Base-by-base conservation (phyloP, 2,797 vertebrate species). In the Buphagus erythrorhynchus region DNA sequence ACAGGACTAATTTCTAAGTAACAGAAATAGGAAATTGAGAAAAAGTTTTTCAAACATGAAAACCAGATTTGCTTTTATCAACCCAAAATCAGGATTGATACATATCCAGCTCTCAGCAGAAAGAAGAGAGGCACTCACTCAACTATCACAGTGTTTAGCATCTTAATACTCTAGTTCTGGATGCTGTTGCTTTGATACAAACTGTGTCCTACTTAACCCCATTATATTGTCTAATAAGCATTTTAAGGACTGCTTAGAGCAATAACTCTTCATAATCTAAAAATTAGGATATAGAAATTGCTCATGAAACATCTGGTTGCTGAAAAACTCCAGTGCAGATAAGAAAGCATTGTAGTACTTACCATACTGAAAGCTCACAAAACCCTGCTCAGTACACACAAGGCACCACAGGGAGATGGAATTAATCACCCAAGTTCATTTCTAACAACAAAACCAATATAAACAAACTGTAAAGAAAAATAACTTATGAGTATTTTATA, bases 311-410 rank as follows among this genome's bases (percentile, higher is more conserved):
- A 91, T 35, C 54, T 79, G 48, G 3, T 58, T 73, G 57, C 66
- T 67, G 58, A 81, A 71, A 81, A 78, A 22, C 38, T 69, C 14
- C 38, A 69, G 45, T 19, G 75, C 31, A 61, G 49, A 29, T 48
- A 89, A 91, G 75, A 86, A 90, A 87, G 25, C 51, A 42, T 38
- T 33, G 25, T 19, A 57, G 71, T 95, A 97, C 97, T 97, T 97
- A 97, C 97, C 96, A 0, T 62, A 88, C 31, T 2, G 33, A 90
- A 67, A 92, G 78, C 52, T 61, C 84, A 86, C 73, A 90, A 90
- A 93, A 54, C 79, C 83, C 72, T 93, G 91, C 57, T 89, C 95
- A 84, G 92, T 51, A 83, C 84, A 71, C 85, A 96, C 63, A 68
- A 93, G 82, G 82, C 95, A 95, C 78, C 87, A 79, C 95, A 91